Evolutionary conservation across 2,797 vertebrate species (phyloP), one percentile per base, ranked within the genome.

Genomic region (Notolabrus celidotus): DNA sequence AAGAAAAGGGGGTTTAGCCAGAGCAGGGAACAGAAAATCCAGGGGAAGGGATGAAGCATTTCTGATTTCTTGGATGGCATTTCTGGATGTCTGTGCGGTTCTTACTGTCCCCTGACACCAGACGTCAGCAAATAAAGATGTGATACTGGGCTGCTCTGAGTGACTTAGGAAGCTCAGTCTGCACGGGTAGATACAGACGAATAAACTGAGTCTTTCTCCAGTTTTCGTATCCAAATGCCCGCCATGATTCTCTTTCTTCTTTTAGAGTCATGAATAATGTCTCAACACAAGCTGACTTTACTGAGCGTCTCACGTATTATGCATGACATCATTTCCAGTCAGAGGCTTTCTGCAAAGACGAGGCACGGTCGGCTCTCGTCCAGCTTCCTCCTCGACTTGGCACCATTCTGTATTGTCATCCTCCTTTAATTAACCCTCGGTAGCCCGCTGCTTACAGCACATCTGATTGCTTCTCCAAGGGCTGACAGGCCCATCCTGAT

Each of bases 361-460:
- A 38, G 23, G 12, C 63, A 63, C 64, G 14, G 47, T 36, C 38
- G 41, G 43, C 70, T 77, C 55, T 11, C 16, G 10, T 61, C 69
- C 63, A 63, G 58, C 50, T 70, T 67, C 69, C 45, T 74, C 67
- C 61, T 60, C 22, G 47, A 70, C 68, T 82, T 78, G 76, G 62
- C 81, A 74, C 12, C 2, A 23, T 79, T 83, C 75, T 79, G 74
- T 84, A 3, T 80, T 58, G 79, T 89, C 84, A 84, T 84, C 82
- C 77, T 83, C 57, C 43, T 83, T 83, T 84, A 85, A 86, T 91
- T 86, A 90, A 89, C 84, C 83, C 80, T 43, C 29, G 36, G 46
- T 49, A 67, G 67, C 77, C 74, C 6, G 29, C 77, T 33, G 77
- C 82, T 62, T 67, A 84, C 71, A 56, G 59, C 78, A 74, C 31